Base-by-base conservation (phyloP, 1,140 invertebrate genomes). In the Latrodectus geometricus region DNA sequence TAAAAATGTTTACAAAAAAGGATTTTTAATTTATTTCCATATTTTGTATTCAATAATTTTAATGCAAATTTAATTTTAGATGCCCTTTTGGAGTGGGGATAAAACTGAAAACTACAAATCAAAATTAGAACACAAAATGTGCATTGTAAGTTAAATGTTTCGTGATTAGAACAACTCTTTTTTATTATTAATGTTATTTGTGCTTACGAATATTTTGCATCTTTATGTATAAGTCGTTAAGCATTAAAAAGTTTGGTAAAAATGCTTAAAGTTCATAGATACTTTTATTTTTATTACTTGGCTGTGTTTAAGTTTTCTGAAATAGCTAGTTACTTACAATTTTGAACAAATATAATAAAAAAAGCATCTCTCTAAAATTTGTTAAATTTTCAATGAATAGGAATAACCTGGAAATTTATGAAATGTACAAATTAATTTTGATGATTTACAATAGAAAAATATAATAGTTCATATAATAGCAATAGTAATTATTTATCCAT, bases 61-160 rank as follows among this genome's bases (percentile, higher is more conserved):
- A 35, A 35, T 35, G 5, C 5, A 35, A 35, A 5, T 35, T 35
- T 35, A 35, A 35, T 35, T 35, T 23, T 70, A 80, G 78, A 80
- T 80, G 78, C 78, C 78, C 48, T 72, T 80, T 70, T 80, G 78
- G 78, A 23, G 21, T 21, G 78, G 68, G 8, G 68, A 49, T 11
- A 80, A 70, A 61, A 21, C 15, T 15, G 52, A 48, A 65, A 65
- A 83, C 20, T 75, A 74, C 20, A 83, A 74, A 20, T 70, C 81
- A 49, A 83, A 83, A 75, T 21, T 83, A 65, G 81, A 83, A 75
- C 81, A 83, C 48, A 83, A 83, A 23, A 83, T 83, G 81, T 83
- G 81, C 49, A 65, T 83, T 48, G 81, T 83, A 83, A 83, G 81
- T 83, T 68, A 3, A 35, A 35, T 12, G 14, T 78, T 20, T 0